Evolutionary conservation across 1,140 invertebrate species (phyloP).

Genomic region (Drosophila subobscura): DNA sequence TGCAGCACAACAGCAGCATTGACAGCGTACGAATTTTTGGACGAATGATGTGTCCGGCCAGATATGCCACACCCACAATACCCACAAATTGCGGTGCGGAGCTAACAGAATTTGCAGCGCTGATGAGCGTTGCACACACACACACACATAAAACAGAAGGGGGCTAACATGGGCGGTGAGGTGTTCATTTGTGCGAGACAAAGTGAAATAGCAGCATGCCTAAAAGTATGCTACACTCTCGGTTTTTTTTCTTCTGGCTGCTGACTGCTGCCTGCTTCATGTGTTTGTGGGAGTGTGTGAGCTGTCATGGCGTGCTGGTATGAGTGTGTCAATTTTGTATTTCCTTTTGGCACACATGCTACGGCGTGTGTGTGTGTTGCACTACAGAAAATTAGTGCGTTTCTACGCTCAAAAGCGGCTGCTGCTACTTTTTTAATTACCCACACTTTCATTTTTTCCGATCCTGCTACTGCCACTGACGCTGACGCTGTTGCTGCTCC

Average conservation of each 20-base stretch:
- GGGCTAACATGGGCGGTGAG: conserved; percentile 32
- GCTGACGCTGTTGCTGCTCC: conserved; percentile 33
- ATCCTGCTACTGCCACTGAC: conserved; percentile 23
- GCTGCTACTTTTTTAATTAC: conserved; percentile 80
- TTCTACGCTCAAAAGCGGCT: conserved; percentile 78
- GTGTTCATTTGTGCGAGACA: conserved; percentile 78
- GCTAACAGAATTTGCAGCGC: conserved; percentile 70
- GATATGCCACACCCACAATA: conserved; percentile 77
- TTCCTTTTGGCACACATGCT: conserved; percentile 43
- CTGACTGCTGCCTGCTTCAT: conserved; percentile 20
- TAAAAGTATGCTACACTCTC: conserved; percentile 72
- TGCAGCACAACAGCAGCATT: conserved; percentile 24
- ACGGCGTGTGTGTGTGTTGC: conserved; percentile 35
- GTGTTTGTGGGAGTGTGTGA: conserved; percentile 33
- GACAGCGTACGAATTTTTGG: conserved; percentile 51
- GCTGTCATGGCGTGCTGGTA: conserved; percentile 25
- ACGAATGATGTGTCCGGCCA: conserved; percentile 71
- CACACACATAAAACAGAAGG: background rate
- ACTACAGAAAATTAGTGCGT: conserved; percentile 79
- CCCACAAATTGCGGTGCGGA: conserved; percentile 78
- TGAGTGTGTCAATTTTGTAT: conserved; percentile 57
- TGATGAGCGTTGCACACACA: conserved; percentile 56
- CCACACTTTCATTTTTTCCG: conserved; percentile 71
- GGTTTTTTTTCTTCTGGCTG: conserved; percentile 33
- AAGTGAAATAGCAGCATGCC: conserved; percentile 80